Evolutionary conservation across 2,888 invertebrate species (phyloP).

Genomic region (Drosophila algonquin): DNA sequence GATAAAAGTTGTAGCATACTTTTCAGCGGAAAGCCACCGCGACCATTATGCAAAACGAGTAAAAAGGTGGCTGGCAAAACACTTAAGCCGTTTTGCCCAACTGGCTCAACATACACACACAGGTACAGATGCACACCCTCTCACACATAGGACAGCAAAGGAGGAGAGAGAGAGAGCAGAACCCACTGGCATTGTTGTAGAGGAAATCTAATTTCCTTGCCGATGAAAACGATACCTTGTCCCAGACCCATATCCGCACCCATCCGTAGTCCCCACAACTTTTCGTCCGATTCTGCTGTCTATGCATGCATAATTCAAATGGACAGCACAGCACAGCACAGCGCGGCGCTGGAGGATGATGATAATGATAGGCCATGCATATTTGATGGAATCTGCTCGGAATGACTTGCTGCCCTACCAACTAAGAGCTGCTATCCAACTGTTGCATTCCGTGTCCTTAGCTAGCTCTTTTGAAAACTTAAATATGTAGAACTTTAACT

Average conservation of each 20-base stretch:
- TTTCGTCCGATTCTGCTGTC: conserved; percentile 5
- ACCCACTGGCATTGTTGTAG: conserved; percentile 21
- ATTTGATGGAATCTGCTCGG: conserved; percentile 40
- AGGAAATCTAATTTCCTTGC: conserved; percentile 72
- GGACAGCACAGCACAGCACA: conserved; percentile 29
- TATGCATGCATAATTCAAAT: conserved; percentile 66
- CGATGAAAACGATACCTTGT: conserved; percentile 16
- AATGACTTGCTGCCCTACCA: conserved; percentile 22
- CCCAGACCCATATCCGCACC: background rate
- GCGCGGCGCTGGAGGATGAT: background rate
- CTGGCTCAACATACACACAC: conserved; percentile 3
- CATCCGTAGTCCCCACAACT: background rate
- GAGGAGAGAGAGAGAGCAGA: background rate
- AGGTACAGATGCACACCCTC: background rate
- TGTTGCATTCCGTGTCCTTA: too few species aligned
- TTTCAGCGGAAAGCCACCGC: conserved; percentile 28
- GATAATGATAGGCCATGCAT: conserved; percentile 34
- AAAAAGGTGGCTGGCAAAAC: conserved; percentile 66
- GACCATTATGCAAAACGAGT: conserved; percentile 71
- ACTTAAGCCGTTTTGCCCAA: conserved; percentile 63
- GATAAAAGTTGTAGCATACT: conserved; percentile 54
- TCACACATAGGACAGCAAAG: background rate
- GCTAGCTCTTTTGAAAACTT: too few species aligned
- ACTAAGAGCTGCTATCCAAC: conserved; percentile 1
- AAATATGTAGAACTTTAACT: too few species aligned